Conservation (phyloP, 2,797 vertebrate genomes). For the Argyrosomus regius region DNA sequence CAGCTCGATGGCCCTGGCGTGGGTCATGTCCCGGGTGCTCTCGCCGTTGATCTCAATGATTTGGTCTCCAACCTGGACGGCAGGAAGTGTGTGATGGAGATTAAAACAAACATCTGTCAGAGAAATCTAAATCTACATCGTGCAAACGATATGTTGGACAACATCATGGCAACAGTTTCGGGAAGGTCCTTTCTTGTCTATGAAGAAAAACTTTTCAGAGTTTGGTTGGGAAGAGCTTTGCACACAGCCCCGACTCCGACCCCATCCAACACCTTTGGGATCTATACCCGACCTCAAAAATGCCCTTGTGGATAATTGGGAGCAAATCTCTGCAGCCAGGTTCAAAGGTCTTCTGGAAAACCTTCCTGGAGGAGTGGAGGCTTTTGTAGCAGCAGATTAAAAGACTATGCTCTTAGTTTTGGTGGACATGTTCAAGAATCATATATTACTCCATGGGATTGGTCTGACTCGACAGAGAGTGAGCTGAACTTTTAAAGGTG, state of each 20-base stretch:
- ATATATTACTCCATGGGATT: too few relatives aligned
- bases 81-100: conserved; percentile 31
- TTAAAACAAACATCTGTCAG: not conserved
- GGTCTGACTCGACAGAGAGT: too few relatives aligned
- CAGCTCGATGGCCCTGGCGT: conserved; percentile 96
- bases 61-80: conserved; percentile 95
- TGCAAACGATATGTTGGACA: not conserved
- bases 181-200: not conserved
- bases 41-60: conserved; percentile 99
- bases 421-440: too few relatives aligned
- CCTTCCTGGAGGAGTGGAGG: not conserved
- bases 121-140: not conserved
- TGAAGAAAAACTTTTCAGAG: not conserved
- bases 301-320: not conserved
- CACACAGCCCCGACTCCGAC: not conserved
- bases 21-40: conserved; percentile 97
- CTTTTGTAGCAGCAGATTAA: not conserved
- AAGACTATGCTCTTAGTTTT: not conserved
- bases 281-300: not conserved
- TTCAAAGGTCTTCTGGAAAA: not conserved
- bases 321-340: not conserved
- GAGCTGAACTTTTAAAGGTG: too few relatives aligned
- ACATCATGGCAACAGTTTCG: not conserved
- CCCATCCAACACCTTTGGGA: not conserved
- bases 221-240: not conserved